A percentile compares a stretch with the other conserved stretches of the same genome.
Conservation (phyloP, 2,113 vertebrate species). For the Eudyptes chrysolophus region DNA sequence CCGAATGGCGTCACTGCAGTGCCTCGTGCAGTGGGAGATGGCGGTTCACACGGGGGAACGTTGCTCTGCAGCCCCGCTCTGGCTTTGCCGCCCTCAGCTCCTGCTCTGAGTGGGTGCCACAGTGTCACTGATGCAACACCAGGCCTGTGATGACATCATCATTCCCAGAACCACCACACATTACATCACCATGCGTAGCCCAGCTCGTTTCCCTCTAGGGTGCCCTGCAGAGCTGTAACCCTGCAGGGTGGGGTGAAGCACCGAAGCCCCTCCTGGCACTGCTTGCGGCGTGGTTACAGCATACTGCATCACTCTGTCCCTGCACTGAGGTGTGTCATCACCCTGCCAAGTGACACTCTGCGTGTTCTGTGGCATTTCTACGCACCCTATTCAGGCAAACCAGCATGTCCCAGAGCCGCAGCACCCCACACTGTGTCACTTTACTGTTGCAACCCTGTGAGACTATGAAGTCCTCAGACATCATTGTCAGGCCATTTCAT, state of each 20-base stretch:
- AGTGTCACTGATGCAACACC: no score
- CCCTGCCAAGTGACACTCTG: accelerated
- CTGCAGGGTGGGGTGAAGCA: accelerated
- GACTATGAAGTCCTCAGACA: neutral
- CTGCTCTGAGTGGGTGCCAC: neutral
- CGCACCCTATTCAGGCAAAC: neutral
- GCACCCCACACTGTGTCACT: neutral
- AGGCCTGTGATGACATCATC: neutral
- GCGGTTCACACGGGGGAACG: neutral
- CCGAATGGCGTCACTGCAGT: neutral
- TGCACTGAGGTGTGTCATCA: neutral
- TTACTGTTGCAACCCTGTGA: neutral
- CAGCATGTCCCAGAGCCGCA: neutral
- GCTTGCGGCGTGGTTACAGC: accelerated
- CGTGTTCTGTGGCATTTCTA: neutral
- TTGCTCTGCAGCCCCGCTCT: no score
- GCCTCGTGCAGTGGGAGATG: neutral
- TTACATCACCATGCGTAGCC: accelerated
- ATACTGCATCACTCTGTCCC: no score
- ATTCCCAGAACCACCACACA: accelerated
- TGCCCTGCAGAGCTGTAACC: no score
- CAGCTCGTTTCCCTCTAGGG: accelerated
- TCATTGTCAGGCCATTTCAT: neutral
- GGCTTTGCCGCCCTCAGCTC: neutral
- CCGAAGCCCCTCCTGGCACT: no score